phyloP scores from a whole-genome alignment of 2,113 vertebrate species.

The Helogale parvula region DNA sequence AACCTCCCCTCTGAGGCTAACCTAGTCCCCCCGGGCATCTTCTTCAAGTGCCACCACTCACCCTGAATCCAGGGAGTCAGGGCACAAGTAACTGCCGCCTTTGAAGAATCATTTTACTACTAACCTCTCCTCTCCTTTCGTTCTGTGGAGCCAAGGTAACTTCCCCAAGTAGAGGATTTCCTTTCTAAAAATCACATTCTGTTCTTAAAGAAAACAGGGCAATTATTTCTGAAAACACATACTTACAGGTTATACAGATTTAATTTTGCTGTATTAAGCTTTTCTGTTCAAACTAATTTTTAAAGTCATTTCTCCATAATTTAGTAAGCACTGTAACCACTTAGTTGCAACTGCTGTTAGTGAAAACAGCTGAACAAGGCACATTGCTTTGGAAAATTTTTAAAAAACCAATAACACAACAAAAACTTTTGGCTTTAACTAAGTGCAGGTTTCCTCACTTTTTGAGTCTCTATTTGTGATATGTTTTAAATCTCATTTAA shows the following conservation, averaged over 20 bases:
- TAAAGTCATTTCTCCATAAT: constrained; percentile 58
- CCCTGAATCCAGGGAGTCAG: not conserved
- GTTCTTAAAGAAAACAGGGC: not conserved
- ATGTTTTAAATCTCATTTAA: constrained; percentile 56
- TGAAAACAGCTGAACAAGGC: constrained; percentile 75
- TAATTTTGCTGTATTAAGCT: constrained; percentile 46
- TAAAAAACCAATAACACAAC: not conserved
- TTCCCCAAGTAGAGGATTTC: not conserved
- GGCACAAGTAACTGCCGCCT: not conserved
- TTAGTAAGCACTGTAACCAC: constrained; percentile 56
- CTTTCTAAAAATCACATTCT: not conserved
- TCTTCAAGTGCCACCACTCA: not conserved
- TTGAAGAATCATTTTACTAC: not conserved
- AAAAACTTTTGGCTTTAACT: constrained; percentile 58
- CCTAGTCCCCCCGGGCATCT: not conserved
- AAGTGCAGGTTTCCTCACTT: constrained; percentile 63
- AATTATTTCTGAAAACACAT: constrained; percentile 51
- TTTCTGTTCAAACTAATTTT: constrained; percentile 62
- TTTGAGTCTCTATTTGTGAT: constrained; percentile 33
- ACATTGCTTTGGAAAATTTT: constrained; percentile 65
- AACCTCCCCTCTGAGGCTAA: not conserved
- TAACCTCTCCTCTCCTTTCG: not conserved
- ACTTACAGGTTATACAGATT: not conserved
- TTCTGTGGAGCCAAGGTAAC: not conserved
- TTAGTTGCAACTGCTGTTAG: constrained; percentile 66